Evolutionary conservation across 2,113 vertebrate genomes (phyloP), one percentile per base, ranked within the genome.

Genomic region (Bubalus kerabau): DNA sequence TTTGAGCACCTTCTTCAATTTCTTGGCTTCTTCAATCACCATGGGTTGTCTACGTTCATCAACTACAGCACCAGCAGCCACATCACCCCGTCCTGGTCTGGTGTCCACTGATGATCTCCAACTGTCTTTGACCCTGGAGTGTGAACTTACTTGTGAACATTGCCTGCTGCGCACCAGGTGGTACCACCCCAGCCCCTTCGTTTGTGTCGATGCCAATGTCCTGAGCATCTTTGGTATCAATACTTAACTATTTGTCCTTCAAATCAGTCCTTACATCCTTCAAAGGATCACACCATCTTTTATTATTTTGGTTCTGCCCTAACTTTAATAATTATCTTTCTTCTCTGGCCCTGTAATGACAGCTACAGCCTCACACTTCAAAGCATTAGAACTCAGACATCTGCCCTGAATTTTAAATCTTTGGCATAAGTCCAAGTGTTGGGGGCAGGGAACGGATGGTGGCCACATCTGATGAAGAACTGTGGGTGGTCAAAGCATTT

Each of bases 21-120:
- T n/a, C 32, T 23, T 54, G 2, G 15, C 43, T 71, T 46, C 50
- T 40, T 56, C 46, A 10, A 98, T 99, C 4, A 99, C 99, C 92
- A 99, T 99, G 0, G 99, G 99, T 48, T 99, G 98, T 10, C 96
- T 99, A 92, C 99, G 98, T 90, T 99, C 99, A 3, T 28, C 82
- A 95, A 98, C 99, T 94, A 99, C 36, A 0, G 98, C 97, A 11
- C 99, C 99, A 3, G 99, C 99, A 4, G 99, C 99, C 90, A 96
- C 99, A 99, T 99, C 60, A 99, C 99, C n/a, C 99, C 99, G 99
- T 99, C 57, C 99, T 99, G 97, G 99, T 99, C 99, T 99, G 96
- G 99, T 99, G 98, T 99, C 99, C 91, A 99, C 98, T 1, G 99
- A 99, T 97, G 99, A 99, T 98, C 99, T 99, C 57, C 99, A 99